Evolutionary conservation across 2,113 vertebrate genomes (phyloP), one percentile per base, ranked within the genome.

Genomic region (Hylia prasina): DNA sequence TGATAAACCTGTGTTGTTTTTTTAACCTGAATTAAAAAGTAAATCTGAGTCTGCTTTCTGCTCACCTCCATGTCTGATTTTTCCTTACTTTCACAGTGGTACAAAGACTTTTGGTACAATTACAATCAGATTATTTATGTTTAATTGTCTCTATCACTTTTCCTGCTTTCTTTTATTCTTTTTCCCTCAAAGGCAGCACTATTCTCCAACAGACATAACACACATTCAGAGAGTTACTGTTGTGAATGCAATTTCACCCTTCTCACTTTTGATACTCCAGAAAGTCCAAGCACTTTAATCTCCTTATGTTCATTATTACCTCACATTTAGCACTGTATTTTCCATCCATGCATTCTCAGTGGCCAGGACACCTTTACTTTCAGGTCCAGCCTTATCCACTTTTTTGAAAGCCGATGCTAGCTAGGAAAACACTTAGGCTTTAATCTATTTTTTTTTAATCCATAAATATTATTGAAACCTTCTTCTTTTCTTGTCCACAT

Each of bases 201-300:
- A 6, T 42, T 65, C 13, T 40, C n/a, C 31, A 58, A 73, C 9
- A 60, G 10, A 13, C 0, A 0, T 31, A 44, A 11, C 18, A 56
- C 10, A 40, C 30, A 20, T 77, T 80, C 53, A n/a, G 72, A 31
- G n/a, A 76, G 42, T 17, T 64, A 18, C 16, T 44, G 23, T 37
- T 69, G 7, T 40, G 37, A 86, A 61, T 16, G 15, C 2, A 33
- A 20, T 76, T 76, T 82, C 24, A 60, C 30, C 17, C 31, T 64
- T 60, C 25, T 72, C 57, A 33, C 12, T 79, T 82, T 56, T 68
- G 42, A 47, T 80, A 56, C 8, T 54, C 18, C 51, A 82, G 64
- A 37, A 6, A 42, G 9, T 21, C 24, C 10, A 40, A 58, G 30
- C 2, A 48, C 7, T 23, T 54, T 27, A 24, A 65, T 42, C 4